Evolutionary conservation across 2,888 invertebrate species (phyloP), one percentile per base, ranked within the genome.

Genomic region (Drosophila gaucha): DNA sequence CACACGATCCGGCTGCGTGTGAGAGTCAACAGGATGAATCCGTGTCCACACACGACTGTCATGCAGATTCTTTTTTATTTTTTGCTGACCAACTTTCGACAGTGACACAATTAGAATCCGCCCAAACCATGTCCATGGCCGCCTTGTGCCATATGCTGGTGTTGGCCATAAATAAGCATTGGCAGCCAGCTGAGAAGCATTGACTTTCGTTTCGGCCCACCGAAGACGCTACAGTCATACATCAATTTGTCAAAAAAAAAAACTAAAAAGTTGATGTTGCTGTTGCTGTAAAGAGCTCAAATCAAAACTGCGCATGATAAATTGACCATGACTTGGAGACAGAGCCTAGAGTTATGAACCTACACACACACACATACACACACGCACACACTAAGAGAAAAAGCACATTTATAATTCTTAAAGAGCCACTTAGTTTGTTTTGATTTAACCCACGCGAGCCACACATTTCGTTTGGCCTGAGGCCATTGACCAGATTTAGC

Each of bases 401-500:
- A 41, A 62, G 10, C 63, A 71, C 80, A 84, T 86, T 86, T 74
- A 74, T 84, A 68, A 62, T 68, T 63, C 80, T 75, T 80, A 77
- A 68, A 63, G 67, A 67, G 80, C 67, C 80, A 84, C 87, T 86
- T 86, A 84, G 80, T 80, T 82, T 65, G 76, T 67, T 85, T 74
- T 87, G 86, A 87, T 82, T 73, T 69, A 72, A 69, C 87, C 84
- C 87, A 84, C 84, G 84, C 84, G 66, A 71, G 65, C 67, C 36
- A 31, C 10, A 30, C 28, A 38, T 31, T 54, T 44, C 4, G 28
- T 44, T 47, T 46, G 55, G 38, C 60, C 60, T 63, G 78, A 80
- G 80, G 80, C 87, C 80, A 80, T 78, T 87, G 80, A 80, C 87
- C 80, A 84, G 56, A 58, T 69, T 70, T 57, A 51, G 59, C 57